phyloP scores from a whole-genome alignment of 2,113 vertebrate species.

The Vulpes vulpes region DNA sequence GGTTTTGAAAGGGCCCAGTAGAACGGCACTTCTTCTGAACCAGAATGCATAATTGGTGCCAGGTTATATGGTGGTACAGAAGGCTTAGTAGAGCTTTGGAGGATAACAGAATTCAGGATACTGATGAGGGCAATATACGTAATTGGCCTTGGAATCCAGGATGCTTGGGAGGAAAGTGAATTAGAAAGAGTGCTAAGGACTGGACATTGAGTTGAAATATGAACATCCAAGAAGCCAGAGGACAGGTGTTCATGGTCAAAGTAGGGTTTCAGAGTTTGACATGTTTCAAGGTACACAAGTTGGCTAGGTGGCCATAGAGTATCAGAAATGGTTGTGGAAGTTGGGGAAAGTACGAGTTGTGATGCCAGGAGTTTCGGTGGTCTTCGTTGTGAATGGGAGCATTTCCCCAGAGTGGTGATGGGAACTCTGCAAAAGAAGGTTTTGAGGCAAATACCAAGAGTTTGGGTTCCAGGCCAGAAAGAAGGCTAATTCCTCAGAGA shows the following conservation, averaged over 20 bases:
- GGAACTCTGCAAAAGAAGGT: neutral
- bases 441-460: neutral
- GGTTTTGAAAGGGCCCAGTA: neutral
- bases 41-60: neutral
- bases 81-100: neutral
- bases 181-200: neutral
- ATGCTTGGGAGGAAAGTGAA: neutral
- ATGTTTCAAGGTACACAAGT: fast-evolving
- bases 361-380: neutral
- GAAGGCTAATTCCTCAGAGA: neutral
- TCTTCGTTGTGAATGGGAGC: neutral
- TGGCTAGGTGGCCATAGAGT: neutral
- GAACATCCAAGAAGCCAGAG: neutral
- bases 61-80: neutral
- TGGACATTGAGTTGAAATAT: neutral
- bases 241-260: neutral
- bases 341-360: neutral
- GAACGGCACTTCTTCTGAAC: neutral
- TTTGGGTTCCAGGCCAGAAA: neutral
- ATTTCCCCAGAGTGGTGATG: neutral
- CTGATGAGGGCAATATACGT: neutral
- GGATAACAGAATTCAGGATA: neutral
- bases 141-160: neutral
- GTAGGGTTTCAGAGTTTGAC: neutral
- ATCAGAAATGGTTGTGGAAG: neutral